A percentile compares a stretch with the other conserved stretches of the same genome.
These are phyloP conservation scores for Leptinotarsa defecta DNA, from an alignment of 1,140 invertebrate genomes.

Conservation along the genomic window DNA sequence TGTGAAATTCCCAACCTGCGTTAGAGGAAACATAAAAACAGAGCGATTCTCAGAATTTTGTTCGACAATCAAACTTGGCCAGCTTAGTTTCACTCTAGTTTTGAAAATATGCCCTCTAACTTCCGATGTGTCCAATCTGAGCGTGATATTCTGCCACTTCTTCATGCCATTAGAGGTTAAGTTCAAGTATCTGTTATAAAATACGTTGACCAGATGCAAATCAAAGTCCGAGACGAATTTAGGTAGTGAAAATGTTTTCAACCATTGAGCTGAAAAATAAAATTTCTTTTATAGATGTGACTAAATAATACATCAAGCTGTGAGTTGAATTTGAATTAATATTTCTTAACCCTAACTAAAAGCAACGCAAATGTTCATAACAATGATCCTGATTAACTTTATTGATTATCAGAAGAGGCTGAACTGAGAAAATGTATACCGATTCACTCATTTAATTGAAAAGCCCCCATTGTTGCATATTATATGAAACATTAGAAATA, in stretches of 20 bases:
- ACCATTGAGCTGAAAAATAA: slow-evolving; percentile 66
- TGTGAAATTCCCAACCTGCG: slow-evolving; percentile 80
- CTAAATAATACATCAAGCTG: no score
- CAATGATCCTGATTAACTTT: no score
- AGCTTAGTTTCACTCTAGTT: slow-evolving; percentile 71
- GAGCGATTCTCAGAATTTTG: slow-evolving; percentile 57
- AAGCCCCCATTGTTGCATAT: no score
- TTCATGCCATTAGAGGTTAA: slow-evolving; percentile 56
- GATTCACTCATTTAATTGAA: no score
- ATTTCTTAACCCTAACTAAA: no score
- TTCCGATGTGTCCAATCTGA: slow-evolving; percentile 78
- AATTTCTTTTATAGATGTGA: no score
- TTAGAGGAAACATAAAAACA: slow-evolving; percentile 74
- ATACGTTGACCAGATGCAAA: slow-evolving; percentile 63
- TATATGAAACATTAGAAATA: no score
- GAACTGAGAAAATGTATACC: no score
- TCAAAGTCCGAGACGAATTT: slow-evolving; percentile 67
- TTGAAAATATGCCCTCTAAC: slow-evolving; percentile 73
- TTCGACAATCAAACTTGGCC: slow-evolving; percentile 66
- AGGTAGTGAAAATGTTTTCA: slow-evolving; percentile 70
- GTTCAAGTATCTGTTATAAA: slow-evolving; percentile 64
- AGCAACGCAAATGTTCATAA: no score
- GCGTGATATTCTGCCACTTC: slow-evolving; percentile 69
- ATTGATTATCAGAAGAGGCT: no score
- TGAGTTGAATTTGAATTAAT: no score